Conservation (phyloP, 2,888 invertebrate genomes). For the Agrenia bidenticulata region DNA sequence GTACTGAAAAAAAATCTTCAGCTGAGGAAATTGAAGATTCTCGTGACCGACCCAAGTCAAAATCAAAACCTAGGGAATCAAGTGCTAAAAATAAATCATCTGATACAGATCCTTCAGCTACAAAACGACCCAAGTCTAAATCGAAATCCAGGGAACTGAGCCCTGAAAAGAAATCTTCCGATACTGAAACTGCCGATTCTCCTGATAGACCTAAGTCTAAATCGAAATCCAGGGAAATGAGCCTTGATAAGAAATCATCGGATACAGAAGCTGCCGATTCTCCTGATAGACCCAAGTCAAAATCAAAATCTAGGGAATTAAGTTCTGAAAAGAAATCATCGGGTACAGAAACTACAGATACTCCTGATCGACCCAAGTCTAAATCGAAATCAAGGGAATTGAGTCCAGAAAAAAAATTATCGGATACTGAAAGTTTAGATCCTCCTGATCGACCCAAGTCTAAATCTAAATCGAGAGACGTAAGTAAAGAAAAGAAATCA, state of each 20-base stretch:
- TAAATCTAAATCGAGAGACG: background rate
- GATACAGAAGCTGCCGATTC: background rate
- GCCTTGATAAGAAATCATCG: background rate
- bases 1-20: background rate
- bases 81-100: background rate
- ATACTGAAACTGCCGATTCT: background rate
- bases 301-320: background rate
- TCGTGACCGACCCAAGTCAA: background rate
- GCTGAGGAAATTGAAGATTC: constrained; percentile 1
- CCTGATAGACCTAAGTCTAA: background rate
- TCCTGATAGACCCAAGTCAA: background rate
- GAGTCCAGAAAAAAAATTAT: background rate
- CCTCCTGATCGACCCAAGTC: background rate
- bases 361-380: constrained; percentile 1
- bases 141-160: background rate
- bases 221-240: background rate
- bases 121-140: background rate
- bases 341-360: constrained; percentile 11
- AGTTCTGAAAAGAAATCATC: constrained; percentile 7
- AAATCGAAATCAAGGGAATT: background rate
- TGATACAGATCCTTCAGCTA: background rate
- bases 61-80: background rate
- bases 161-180: background rate
- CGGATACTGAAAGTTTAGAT: background rate
- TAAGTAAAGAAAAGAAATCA: background rate